These are phyloP conservation scores for Sinohyriopsis cumingii DNA, from an alignment of 2,888 invertebrate species.

Conservation along the genomic window DNA sequence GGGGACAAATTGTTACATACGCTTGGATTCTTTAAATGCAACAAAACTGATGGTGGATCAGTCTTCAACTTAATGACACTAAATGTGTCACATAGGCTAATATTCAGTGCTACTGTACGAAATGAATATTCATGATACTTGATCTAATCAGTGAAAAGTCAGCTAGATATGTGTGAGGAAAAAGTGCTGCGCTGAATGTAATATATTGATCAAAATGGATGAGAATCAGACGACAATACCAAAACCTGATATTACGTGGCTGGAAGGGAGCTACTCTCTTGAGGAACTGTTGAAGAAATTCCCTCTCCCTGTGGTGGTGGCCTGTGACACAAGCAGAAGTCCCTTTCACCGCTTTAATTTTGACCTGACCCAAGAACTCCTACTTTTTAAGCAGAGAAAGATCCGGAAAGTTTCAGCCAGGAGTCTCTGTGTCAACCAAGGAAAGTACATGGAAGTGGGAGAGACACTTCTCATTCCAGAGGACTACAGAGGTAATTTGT, in stretches of 20 bases:
- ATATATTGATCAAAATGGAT: conserved; percentile 4
- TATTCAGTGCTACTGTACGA: too few relatives aligned
- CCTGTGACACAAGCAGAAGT: conserved; percentile 34
- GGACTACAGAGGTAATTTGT: conserved; percentile 56
- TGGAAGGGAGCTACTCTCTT: conserved; percentile 38
- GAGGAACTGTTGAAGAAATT: conserved; percentile 37
- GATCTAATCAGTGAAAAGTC: too few relatives aligned
- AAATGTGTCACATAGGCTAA: too few relatives aligned
- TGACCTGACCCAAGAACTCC: conserved; percentile 54
- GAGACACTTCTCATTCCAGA: conserved; percentile 60
- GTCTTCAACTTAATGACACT: too few relatives aligned
- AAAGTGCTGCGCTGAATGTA: too few relatives aligned
- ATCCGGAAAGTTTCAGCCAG: conserved; percentile 54
- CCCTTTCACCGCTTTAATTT: conserved; percentile 43
- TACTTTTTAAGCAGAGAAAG: conserved; percentile 51
- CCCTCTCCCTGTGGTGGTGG: conserved; percentile 52
- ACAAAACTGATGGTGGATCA: too few relatives aligned
- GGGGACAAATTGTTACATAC: too few relatives aligned
- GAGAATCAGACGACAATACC: conserved; percentile 10
- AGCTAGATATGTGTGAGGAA: too few relatives aligned
- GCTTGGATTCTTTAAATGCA: too few relatives aligned
- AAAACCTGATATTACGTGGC: conserved; percentile 30
- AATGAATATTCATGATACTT: too few relatives aligned
- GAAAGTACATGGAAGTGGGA: conserved; percentile 46
- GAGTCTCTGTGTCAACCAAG: conserved; percentile 36